Evolutionary conservation across 2,797 vertebrate genomes (phyloP), one percentile per base, ranked within the genome.

Genomic region (Eidolon dupreanum): DNA sequence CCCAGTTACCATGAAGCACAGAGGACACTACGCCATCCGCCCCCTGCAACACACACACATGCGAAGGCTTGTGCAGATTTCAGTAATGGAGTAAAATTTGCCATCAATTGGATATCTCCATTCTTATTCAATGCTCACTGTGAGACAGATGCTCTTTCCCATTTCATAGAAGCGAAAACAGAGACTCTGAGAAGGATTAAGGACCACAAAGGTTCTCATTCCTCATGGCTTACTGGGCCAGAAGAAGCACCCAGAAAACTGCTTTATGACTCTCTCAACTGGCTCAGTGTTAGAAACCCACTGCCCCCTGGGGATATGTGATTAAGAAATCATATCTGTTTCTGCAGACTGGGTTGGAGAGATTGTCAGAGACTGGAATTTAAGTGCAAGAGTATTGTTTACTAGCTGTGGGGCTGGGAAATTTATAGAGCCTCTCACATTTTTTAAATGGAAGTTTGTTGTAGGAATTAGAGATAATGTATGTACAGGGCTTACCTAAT

Each of bases 371-470:
- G n/a, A 61, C 49, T n/a, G 70, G 59, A 82, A 65, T 93, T 87
- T 88, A 82, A 71, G 41, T 9, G 15, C 46, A 82, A 22, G 36
- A 43, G 88, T 95, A 17, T n/a, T 92, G 53, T 75, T 92, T 86
- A 77, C 53, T 92, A 74, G n/a, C 66, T 85, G 31, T 53, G 36
- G 78, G 57, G 41, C 65, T 68, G 41, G 2, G 20, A 55, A 71
- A 65, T 82, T 88, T 93, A 90, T 16, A 83, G 66, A 84, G 82
- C 26, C 12, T 94, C 61, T 97, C 17, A 13, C 26, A 82, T 66
- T 88, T 91, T 96, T 88, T 19, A 79, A 88, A 71, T 88, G 61
- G 68, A 86, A 82, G 55, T 43, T 88, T 92, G n/a, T 82, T 82
- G 31, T 89, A 74, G 43, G 38, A 89, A 95, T 91, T 82, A 89